Evolutionary conservation across 2,797 vertebrate genomes (phyloP), one percentile per base, ranked within the genome.

Genomic region (Danio kyathit): DNA sequence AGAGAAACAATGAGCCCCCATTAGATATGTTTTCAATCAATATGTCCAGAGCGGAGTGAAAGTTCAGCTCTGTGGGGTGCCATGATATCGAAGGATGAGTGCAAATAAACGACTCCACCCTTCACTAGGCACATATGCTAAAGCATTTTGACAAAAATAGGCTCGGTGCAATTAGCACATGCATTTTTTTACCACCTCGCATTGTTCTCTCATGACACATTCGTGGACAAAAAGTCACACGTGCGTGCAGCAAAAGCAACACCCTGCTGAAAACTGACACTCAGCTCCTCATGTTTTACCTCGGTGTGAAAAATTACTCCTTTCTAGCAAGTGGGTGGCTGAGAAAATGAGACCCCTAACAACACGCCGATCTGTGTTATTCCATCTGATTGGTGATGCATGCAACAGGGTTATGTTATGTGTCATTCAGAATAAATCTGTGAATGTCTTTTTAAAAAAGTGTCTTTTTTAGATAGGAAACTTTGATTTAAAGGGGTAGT

Each of bases 231-330:
- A 74, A 80, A 80, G 69, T 61, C 66, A 38, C 46, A 60, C 12
- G 16, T 59, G 64, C 16, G 3, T 29, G 51, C 16, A 64, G 57
- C 12, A 80, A 75, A 60, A 80, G 65, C 43, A 71, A 54, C 66
- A 46, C 65, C 57, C 59, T 19, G 44, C 54, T 43, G 56, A 64
- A 17, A 66, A 69, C 67, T 60, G 17, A 49, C 61, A 65, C 67
- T 76, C 38, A 46, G 61, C 16, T 79, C 44, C 3, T 57, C 0
- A 21, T 67, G 76, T 44, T 71, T 64, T 63, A 48, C 73, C 59
- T 51, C 17, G 0, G 12, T 49, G 73, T 77, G 78, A 76, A 81
- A 73, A 80, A 84, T 72, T 44, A 84, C 78, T 84, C n/a, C 43
- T 46, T 60, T 64, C 17, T 69, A 52, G 71, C 57, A 65, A 63